Percentiles rank a stretch among this genome's conserved stretches.
Conservation (phyloP, 2,888 invertebrate species). For the Deilephila porcellus region DNA sequence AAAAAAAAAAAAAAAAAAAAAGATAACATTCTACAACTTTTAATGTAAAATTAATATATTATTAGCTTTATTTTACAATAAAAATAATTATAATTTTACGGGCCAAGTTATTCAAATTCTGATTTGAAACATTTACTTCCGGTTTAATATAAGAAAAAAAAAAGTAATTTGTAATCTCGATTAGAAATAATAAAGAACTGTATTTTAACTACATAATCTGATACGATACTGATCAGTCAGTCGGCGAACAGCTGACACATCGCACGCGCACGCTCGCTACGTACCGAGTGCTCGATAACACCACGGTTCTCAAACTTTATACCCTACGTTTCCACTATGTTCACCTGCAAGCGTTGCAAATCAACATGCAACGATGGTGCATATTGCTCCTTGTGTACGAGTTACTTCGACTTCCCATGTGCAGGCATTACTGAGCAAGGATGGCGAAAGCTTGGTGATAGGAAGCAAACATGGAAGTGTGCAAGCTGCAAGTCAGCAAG, state of each 20-base stretch:
- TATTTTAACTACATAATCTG: too few relatives aligned
- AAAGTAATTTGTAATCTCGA: too few relatives aligned
- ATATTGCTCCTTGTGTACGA: neutral
- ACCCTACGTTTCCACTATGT: neutral
- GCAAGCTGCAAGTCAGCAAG: constrained; percentile 3
- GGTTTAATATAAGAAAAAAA: too few relatives aligned
- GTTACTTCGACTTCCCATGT: constrained; percentile 27
- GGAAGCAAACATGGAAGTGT: constrained; percentile 28
- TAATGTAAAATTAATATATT: too few relatives aligned
- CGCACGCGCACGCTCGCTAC: constrained; percentile 5
- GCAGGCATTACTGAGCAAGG: constrained; percentile 30
- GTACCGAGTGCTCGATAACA: neutral
- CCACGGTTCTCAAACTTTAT: neutral
- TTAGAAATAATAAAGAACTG: too few relatives aligned
- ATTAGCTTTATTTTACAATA: too few relatives aligned
- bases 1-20: too few relatives aligned
- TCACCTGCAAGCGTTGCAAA: neutral
- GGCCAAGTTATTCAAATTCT: too few relatives aligned
- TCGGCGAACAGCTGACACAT: neutral
- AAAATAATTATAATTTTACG: too few relatives aligned
- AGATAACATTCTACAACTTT: too few relatives aligned
- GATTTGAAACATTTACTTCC: too few relatives aligned
- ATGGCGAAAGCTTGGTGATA: constrained; percentile 30
- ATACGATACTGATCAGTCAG: too few relatives aligned
- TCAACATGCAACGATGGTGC: neutral